A percentile compares a stretch with the other conserved stretches of the same genome.
Conservation (phyloP, 2,888 invertebrate genomes). For the Lobophora halterata region DNA sequence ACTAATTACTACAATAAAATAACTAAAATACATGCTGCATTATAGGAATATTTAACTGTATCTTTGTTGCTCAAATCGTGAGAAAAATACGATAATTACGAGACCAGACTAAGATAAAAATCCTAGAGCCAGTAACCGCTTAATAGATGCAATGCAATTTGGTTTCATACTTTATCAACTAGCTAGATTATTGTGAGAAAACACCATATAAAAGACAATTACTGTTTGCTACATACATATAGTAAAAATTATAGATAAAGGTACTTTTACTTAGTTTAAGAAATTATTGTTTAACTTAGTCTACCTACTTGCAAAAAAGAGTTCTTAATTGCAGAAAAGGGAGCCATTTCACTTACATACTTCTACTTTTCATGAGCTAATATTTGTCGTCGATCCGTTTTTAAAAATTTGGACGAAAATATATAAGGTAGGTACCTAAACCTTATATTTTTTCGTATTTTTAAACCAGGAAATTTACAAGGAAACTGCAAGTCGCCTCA, state of each 20-base stretch:
- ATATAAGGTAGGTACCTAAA: no score
- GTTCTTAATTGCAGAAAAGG: no score
- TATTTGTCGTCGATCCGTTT: no score
- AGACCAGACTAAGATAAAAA: conserved; percentile 24
- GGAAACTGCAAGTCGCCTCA: conserved; percentile 19
- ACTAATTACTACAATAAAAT: conserved; percentile 19
- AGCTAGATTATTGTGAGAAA: conserved; percentile 33
- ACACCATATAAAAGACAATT: no score
- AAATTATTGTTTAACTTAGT: no score
- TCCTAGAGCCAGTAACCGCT: conserved; percentile 31
- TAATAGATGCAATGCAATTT: conserved; percentile 28
- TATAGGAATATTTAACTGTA: conserved; percentile 22
- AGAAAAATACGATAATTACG: conserved; percentile 26
- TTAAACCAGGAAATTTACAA: conserved; percentile 19
- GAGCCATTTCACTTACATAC: no score
- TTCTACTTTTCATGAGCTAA: no score
- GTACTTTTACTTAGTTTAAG: no score
- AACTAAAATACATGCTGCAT: conserved; percentile 8
- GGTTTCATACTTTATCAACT: conserved; percentile 13
- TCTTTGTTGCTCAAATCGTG: conserved; percentile 25
- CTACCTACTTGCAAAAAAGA: no score
- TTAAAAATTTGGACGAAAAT: no score
- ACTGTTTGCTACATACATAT: no score
- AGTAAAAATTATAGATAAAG: no score
- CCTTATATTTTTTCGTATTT: conserved; percentile 8